Percentiles rank a stretch among this genome's conserved stretches.
phyloP scores from a whole-genome alignment of 2,888 invertebrate genomes.

The Lagria hirta region DNA sequence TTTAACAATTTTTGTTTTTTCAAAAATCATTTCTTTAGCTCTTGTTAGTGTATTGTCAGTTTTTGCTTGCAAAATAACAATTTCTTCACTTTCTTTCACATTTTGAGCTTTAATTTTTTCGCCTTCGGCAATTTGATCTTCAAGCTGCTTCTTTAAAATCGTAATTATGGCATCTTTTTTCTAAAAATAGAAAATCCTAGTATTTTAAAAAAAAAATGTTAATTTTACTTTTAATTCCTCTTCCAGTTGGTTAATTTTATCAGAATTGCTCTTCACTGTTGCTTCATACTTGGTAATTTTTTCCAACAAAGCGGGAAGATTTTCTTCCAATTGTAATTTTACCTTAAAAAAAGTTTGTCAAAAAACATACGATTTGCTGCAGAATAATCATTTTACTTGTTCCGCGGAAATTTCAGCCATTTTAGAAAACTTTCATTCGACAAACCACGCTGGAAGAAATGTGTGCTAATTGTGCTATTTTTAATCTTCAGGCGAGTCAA shows the following conservation, averaged over 20 bases:
- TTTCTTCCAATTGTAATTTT: too few species aligned
- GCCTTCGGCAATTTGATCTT: slow-evolving; percentile 46
- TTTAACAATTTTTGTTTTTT: slow-evolving; percentile 73
- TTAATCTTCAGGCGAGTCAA: too few species aligned
- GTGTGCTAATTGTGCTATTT: too few species aligned
- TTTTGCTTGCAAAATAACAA: slow-evolving; percentile 51
- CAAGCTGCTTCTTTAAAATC: slow-evolving; percentile 39
- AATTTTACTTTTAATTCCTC: slow-evolving; percentile 29
- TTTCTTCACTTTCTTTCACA: slow-evolving; percentile 44
- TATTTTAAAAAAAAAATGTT: slow-evolving; percentile 2
- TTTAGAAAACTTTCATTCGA: too few species aligned
- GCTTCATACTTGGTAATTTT: slow-evolving; percentile 33
- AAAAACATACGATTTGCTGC: too few species aligned
- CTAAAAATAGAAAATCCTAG: slow-evolving; percentile 29
- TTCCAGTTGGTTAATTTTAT: slow-evolving; percentile 23
- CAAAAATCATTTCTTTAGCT: slow-evolving; percentile 71
- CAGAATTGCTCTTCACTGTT: slow-evolving; percentile 8
- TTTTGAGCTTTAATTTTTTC: slow-evolving; percentile 42
- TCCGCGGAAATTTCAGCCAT: too few species aligned
- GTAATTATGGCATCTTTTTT: slow-evolving; percentile 38
- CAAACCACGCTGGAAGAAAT: too few species aligned
- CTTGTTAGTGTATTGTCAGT: slow-evolving; percentile 61
- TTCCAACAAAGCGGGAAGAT: slow-evolving; percentile 7
- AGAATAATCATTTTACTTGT: too few species aligned
- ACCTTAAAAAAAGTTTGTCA: too few species aligned